Conservation (phyloP, 2,797 vertebrate genomes). For the Ataeniobius toweri region DNA sequence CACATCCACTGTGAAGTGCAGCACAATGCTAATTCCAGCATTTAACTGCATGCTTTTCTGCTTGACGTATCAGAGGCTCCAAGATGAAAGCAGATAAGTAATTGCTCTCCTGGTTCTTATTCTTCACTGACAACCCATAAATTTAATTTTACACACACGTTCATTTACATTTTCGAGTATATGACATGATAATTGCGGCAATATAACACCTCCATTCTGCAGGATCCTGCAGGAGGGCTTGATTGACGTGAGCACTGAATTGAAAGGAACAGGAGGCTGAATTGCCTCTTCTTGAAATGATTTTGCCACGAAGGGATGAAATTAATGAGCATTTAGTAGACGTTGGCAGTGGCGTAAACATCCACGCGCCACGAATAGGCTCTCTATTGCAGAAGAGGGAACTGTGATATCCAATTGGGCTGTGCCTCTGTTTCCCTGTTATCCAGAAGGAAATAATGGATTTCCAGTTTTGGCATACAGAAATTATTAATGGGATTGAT, state of each 20-base stretch:
- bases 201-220: constrained; percentile 99
- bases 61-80: constrained; percentile 99
- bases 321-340: constrained; percentile 98
- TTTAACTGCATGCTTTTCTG: constrained; percentile 99
- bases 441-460: constrained; percentile 47
- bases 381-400: constrained; percentile 73
- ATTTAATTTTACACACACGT: constrained; percentile 99
- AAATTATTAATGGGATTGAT: constrained; percentile 61
- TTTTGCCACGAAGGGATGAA: constrained; percentile 97
- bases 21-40: constrained; percentile 99
- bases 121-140: constrained; percentile 99
- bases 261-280: constrained; percentile 99
- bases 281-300: constrained; percentile 93
- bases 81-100: constrained; percentile 99
- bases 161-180: constrained; percentile 99
- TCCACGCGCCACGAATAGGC: constrained; percentile 86
- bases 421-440: constrained; percentile 43
- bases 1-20: constrained; percentile 92
- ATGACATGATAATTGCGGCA: constrained; percentile 99
- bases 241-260: constrained; percentile 99
- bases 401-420: constrained; percentile 67
- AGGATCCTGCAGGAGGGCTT: constrained; percentile 90
- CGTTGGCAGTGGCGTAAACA: constrained; percentile 93
- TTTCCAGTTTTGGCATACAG: constrained; percentile 35
- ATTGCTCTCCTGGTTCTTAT: constrained; percentile 99